Percentiles rank a stretch among this genome's conserved stretches.
These are phyloP conservation scores for Amblyornis subalaris DNA, from an alignment of 2,113 vertebrate genomes.

Conservation along the genomic window DNA sequence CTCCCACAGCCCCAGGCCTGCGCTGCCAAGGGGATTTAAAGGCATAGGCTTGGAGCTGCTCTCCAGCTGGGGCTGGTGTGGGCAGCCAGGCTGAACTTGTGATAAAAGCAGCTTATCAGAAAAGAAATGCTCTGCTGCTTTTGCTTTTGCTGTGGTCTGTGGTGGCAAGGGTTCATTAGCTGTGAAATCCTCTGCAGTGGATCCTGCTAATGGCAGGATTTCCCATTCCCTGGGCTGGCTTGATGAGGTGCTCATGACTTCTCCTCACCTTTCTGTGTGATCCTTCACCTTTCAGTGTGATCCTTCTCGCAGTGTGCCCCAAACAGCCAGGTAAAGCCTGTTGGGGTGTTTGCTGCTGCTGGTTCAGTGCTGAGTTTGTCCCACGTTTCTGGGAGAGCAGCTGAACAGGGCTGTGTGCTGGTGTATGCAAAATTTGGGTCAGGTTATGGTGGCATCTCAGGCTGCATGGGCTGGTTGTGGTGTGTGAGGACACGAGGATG, in stretches of 20 bases:
- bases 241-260: not conserved
- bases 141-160: not conserved
- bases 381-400: not conserved
- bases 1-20: not conserved
- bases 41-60: not conserved
- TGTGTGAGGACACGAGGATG: fast-evolving
- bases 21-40: conserved; percentile 1
- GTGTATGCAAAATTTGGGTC: fast-evolving
- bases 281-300: not conserved
- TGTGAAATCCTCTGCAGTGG: not conserved
- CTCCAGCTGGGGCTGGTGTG: not conserved
- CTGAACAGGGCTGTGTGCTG: not conserved
- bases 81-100: not conserved
- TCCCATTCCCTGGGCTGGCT: not conserved
- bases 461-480: not conserved
- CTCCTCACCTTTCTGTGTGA: not conserved
- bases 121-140: not conserved
- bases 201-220: not conserved
- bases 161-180: not conserved
- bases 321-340: fast-evolving
- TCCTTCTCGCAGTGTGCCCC: fast-evolving
- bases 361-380: not conserved
- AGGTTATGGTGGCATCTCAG: not conserved
- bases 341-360: not conserved
- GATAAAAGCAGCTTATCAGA: not conserved